These are phyloP conservation scores for Athalia rosae DNA, from an alignment of 2,888 invertebrate species.

Conservation along the genomic window DNA sequence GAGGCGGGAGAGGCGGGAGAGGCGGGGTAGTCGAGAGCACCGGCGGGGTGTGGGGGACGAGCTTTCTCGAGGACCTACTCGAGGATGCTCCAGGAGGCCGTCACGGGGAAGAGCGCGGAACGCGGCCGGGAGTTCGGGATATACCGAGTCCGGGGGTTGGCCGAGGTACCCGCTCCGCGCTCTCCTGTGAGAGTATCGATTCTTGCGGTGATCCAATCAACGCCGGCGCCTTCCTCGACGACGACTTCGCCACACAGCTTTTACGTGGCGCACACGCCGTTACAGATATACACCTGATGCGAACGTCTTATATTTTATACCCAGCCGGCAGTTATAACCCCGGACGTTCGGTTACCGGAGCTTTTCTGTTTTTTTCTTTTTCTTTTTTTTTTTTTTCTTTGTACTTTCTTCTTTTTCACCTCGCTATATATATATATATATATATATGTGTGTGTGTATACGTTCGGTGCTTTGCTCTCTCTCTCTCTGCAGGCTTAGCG, in stretches of 20 bases:
- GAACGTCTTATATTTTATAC: background rate
- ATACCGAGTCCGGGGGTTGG: conserved; percentile 28
- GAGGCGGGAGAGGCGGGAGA: conserved; percentile 51
- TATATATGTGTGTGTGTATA: too few relatives aligned
- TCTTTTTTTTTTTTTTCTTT: too few relatives aligned
- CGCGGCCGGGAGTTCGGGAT: conserved; percentile 16
- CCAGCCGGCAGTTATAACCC: conserved; percentile 14
- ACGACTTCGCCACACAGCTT: conserved; percentile 53
- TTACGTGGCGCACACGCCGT: conserved; percentile 28
- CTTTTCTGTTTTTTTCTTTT: background rate
- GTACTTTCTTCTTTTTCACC: too few relatives aligned
- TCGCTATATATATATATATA: too few relatives aligned
- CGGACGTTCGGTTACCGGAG: background rate
- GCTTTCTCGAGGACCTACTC: conserved; percentile 56
- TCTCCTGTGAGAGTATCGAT: conserved; percentile 66
- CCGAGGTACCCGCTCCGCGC: conserved; percentile 37
- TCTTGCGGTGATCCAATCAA: conserved; percentile 72
- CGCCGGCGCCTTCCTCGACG: conserved; percentile 69
- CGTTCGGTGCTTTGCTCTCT: too few relatives aligned
- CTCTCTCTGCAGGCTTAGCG: too few relatives aligned
- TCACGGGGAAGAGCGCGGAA: conserved; percentile 67
- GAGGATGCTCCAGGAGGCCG: conserved; percentile 72
- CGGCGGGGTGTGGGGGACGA: conserved; percentile 61
- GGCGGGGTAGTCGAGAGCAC: conserved; percentile 71
- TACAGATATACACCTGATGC: background rate